These are phyloP conservation scores for Siderastrea siderea DNA, from an alignment of 92 coral and sea anemone species.

Conservation along the genomic window DNA sequence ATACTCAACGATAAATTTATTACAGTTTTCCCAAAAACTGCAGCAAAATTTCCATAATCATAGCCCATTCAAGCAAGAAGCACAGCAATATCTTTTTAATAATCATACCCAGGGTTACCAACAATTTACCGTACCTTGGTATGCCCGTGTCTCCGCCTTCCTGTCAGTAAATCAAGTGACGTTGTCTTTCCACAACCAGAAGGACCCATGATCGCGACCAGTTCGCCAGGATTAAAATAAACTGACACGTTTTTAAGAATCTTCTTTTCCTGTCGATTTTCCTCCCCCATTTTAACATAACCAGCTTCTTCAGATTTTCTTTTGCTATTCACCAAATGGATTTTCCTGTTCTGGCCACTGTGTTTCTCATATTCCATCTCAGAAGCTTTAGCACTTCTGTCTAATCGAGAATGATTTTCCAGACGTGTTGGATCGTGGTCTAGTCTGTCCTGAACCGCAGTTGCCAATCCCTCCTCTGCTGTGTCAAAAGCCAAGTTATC, in stretches of 20 bases:
- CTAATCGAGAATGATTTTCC: neutral
- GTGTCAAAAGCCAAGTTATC: neutral
- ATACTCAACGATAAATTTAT: too few species aligned
- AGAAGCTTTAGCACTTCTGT: neutral
- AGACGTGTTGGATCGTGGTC: neutral
- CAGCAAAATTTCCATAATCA: too few species aligned
- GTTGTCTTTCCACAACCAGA: conserved; percentile 72
- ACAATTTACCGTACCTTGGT: conserved; percentile 26
- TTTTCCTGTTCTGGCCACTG: neutral
- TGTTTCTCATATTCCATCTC: neutral
- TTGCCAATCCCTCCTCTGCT: neutral
- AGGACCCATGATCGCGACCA: conserved; percentile 74
- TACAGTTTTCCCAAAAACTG: too few species aligned
- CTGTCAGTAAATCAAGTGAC: conserved; percentile 56
- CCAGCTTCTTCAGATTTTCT: neutral
- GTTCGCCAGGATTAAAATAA: conserved; percentile 65
- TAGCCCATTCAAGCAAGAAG: too few species aligned
- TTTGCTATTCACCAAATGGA: neutral
- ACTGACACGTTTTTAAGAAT: conserved; percentile 58
- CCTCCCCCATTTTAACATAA: neutral
- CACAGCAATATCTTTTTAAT: too few species aligned
- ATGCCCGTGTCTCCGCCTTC: conserved; percentile 51
- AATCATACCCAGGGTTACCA: too few species aligned
- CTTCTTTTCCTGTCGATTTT: conserved; percentile 17
- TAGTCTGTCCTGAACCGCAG: neutral